phyloP scores from a whole-genome alignment of 2,113 vertebrate species.

The Loxodonta africana region DNA sequence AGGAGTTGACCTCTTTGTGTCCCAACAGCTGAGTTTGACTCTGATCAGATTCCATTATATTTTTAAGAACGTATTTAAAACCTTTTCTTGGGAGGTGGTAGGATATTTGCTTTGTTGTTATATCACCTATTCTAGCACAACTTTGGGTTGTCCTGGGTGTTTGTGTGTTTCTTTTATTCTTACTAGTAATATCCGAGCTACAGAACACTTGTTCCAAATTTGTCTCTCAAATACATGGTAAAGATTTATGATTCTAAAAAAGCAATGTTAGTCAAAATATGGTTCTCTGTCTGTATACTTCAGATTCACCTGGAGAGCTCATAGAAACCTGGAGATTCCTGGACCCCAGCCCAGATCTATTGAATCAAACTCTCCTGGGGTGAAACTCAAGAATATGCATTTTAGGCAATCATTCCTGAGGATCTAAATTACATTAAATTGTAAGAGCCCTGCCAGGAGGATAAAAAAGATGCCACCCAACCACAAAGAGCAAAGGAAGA shows the following conservation, averaged over 20 bases:
- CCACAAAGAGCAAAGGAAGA: slow-evolving; percentile 35
- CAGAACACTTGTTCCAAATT: not conserved
- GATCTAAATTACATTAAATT: slow-evolving; percentile 37
- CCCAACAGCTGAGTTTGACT: not conserved
- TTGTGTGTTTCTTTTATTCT: not conserved
- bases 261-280: not conserved
- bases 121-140: not conserved
- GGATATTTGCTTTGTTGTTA: slow-evolving; percentile 32
- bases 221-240: not conserved
- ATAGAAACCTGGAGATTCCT: not conserved
- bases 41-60: slow-evolving; percentile 4
- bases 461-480: slow-evolving; percentile 13
- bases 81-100: not conserved
- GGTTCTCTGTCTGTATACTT: not conserved
- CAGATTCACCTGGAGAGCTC: not conserved
- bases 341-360: not conserved
- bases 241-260: not conserved
- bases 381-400: slow-evolving; percentile 43
- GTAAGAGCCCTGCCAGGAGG: not conserved
- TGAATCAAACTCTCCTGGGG: slow-evolving; percentile 6
- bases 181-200: not conserved
- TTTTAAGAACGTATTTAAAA: slow-evolving; percentile 37
- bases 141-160: not conserved
- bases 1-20: slow-evolving; percentile 22
- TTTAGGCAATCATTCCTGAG: not conserved